phyloP scores from a whole-genome alignment of 2,113 vertebrate species.

The Cynoglossus semilaevis region DNA sequence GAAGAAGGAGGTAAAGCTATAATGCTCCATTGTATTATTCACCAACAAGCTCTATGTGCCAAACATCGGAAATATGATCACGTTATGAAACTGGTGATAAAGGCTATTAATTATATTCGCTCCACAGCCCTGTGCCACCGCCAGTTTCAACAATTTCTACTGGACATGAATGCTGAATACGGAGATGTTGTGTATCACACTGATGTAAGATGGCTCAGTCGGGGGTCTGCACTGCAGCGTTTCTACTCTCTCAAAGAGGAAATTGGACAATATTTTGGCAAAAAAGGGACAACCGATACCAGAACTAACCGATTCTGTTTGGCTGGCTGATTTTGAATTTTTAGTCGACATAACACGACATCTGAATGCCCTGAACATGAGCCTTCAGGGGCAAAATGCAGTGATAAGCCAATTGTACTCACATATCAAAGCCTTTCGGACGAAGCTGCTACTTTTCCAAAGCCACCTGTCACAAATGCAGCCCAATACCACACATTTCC shows the following conservation, averaged over 20 bases:
- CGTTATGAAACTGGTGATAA: not conserved
- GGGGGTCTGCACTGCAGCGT: conserved; percentile 30
- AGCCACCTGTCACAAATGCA: conserved; percentile 27
- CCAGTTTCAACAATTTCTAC: not conserved
- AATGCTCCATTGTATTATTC: not conserved
- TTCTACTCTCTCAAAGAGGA: conserved; percentile 30
- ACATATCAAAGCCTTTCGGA: conserved; percentile 28
- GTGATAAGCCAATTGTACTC: conserved; percentile 35
- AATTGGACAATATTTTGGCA: conserved; percentile 26
- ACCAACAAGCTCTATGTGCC: not conserved
- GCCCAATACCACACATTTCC: conserved; percentile 23
- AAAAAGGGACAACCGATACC: conserved; percentile 33
- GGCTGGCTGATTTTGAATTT: conserved; percentile 42
- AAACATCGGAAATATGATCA: not conserved
- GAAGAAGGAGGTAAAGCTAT: too few relatives aligned
- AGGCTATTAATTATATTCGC: too few relatives aligned
- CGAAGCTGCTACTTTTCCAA: conserved; percentile 36
- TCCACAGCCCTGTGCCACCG: not conserved
- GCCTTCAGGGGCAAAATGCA: conserved; percentile 31
- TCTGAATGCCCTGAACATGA: conserved; percentile 30
- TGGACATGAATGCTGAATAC: conserved; percentile 12
- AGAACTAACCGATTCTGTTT: conserved; percentile 35
- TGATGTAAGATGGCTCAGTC: conserved; percentile 42
- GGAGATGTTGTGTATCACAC: not conserved
- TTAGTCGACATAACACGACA: conserved; percentile 33